Conservation (phyloP, 2,888 invertebrate genomes). For the Chymomyza procnemis region DNA sequence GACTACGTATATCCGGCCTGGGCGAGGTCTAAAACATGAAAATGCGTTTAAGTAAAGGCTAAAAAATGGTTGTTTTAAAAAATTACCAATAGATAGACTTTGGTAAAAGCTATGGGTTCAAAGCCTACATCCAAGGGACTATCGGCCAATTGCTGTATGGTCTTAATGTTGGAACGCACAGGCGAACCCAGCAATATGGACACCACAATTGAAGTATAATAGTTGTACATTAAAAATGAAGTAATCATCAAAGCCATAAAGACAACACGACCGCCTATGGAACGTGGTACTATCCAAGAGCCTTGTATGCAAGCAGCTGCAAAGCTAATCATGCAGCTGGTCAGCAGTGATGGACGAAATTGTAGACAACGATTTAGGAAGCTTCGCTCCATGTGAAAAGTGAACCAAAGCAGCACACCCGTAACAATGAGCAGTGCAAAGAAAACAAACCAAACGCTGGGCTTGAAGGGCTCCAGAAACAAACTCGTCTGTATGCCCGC, state of each 20-base stretch:
- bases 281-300: conserved; percentile 77
- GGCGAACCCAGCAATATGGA: conserved; percentile 82
- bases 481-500: conserved; percentile 81
- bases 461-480: conserved; percentile 81
- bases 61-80: neutral
- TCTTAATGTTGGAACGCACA: conserved; percentile 79
- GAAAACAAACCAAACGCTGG: conserved; percentile 81
- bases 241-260: conserved; percentile 70
- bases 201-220: conserved; percentile 83
- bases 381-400: conserved; percentile 68
- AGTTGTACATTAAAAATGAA: conserved; percentile 81
- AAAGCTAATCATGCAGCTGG: conserved; percentile 77
- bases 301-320: conserved; percentile 80
- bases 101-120: conserved; percentile 78
- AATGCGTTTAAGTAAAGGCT: neutral
- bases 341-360: conserved; percentile 70
- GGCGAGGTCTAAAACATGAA: conserved; percentile 37
- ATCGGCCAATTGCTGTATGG: conserved; percentile 79
- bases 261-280: conserved; percentile 77
- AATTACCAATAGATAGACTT: conserved; percentile 68
- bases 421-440: conserved; percentile 74
- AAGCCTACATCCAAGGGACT: conserved; percentile 81
- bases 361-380: conserved; percentile 43
- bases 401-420: conserved; percentile 73
- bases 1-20: conserved; percentile 57